Base-by-base conservation (phyloP, 2,888 invertebrate genomes). In the Pachycephus smyrnensis region DNA sequence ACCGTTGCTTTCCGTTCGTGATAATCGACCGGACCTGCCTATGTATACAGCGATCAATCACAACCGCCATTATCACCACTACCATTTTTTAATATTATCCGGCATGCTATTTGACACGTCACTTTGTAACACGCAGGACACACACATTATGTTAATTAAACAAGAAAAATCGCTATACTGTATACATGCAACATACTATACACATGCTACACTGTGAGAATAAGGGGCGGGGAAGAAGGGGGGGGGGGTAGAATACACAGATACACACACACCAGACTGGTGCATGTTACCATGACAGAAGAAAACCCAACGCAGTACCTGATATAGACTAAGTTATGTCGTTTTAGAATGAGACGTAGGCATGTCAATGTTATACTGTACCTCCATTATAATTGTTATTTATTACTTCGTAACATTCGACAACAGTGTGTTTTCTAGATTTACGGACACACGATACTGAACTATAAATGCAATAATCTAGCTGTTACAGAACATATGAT, bases 281-380 rank as follows among this genome's bases (percentile, higher is more conserved):
- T 90, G 89, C 89, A 91, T 89, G 91, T 91, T 91, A 91, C 91
- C 91, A 91, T 91, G 91, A 91, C 91, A 91, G 88, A 90, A 86
- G n/a, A 83, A 82, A 90, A 90, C 87, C 90, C 89, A 90, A 89
- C 87, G 84, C 90, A 90, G 91, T 91, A 91, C 91, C 91, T 91
- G 91, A 91, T 91, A 23, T 55, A 91, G 91, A 90, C 88, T 91
- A 91, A 91, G 91, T 89, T 90, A 87, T 90, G 90, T 90, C 88
- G 87, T 89, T 90, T 55, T 90, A 90, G 88, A 90, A 87, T 88
- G 89, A 89, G 88, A 89, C 86, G 87, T 90, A 89, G 87, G 86
- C 87, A 90, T 90, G 90, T 91, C 90, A 88, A 87, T 90, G 90
- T 90, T 91, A 89, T 88, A 88, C 86, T 89, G 87, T 90, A 91